Evolutionary conservation across 2,113 vertebrate genomes (phyloP).

Genomic region (Pao palembangensis): DNA sequence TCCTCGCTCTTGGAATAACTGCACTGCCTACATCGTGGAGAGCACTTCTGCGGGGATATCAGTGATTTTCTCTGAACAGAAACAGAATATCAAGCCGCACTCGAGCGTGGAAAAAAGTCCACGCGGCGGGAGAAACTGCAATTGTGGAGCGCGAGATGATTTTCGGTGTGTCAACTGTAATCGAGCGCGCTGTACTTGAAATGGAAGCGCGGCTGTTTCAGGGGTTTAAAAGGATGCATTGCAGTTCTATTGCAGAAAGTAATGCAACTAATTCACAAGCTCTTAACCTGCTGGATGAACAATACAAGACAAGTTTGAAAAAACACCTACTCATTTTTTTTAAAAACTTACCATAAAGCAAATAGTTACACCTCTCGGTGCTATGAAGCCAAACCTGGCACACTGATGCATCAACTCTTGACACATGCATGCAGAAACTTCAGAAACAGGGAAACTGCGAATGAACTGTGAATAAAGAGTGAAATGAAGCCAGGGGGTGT

Average conservation of each 20-base stretch:
- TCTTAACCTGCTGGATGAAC: neutral
- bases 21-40: conserved; percentile 31
- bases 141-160: no score
- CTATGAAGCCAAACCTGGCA: no score
- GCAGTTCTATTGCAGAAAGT: neutral
- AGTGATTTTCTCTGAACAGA: conserved; percentile 2
- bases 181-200: neutral
- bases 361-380: no score
- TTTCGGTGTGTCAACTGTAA: conserved; percentile 1
- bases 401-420: no score
- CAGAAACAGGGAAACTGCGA: no score
- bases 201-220: neutral
- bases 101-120: neutral
- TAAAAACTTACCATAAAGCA: no score
- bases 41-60: conserved; percentile 21
- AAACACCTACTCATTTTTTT: no score
- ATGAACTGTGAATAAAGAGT: no score
- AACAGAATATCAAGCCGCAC: conserved; percentile 11
- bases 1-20: conserved; percentile 29
- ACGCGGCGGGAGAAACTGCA: no score
- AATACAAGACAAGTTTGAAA: neutral
- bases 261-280: neutral
- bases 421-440: no score
- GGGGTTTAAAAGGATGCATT: conserved; percentile 2
- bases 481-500: no score